These are phyloP conservation scores for Ophioninae sp. DNA, from an alignment of 2,888 invertebrate genomes.

Conservation along the genomic window DNA sequence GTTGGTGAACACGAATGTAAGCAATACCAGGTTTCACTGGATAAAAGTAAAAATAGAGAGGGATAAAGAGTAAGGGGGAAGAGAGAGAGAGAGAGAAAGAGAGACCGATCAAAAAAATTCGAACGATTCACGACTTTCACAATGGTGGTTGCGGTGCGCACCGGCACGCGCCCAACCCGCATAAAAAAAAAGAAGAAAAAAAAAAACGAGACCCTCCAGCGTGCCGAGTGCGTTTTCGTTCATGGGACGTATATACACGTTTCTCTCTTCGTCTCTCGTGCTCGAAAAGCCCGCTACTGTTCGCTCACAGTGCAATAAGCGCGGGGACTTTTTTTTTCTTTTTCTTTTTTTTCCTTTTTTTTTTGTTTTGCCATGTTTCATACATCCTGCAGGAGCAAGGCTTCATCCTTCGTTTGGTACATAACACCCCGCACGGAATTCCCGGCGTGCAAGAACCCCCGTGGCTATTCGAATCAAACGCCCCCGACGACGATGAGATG, in stretches of 20 bases:
- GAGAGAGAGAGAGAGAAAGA: constrained; percentile 40
- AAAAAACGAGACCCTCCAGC: constrained; percentile 52
- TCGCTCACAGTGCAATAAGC: constrained; percentile 43
- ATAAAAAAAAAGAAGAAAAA: constrained; percentile 12
- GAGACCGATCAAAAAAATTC: constrained; percentile 51
- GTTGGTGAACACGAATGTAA: constrained; percentile 36
- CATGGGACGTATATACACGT: constrained; percentile 13
- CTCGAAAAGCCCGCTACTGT: constrained; percentile 50
- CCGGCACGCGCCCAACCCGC: constrained; percentile 51
- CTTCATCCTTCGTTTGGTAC: constrained; percentile 44
- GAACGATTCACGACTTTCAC: constrained; percentile 51
- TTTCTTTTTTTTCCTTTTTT: not conserved
- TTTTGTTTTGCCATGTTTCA: constrained; percentile 28
- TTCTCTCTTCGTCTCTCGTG: constrained; percentile 10
- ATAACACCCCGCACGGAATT: constrained; percentile 52
- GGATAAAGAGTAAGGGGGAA: constrained; percentile 15
- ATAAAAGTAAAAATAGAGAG: not conserved
- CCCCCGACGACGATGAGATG: constrained; percentile 53
- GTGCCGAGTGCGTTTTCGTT: constrained; percentile 39
- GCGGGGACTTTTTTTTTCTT: constrained; percentile 46
- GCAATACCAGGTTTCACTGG: not conserved
- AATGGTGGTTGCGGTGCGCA: constrained; percentile 52
- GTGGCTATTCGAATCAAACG: constrained; percentile 72
- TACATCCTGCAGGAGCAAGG: constrained; percentile 56
- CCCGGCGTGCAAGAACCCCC: constrained; percentile 59